Conservation (phyloP, 2,113 vertebrate species). For the Pteruthius melanotis region DNA sequence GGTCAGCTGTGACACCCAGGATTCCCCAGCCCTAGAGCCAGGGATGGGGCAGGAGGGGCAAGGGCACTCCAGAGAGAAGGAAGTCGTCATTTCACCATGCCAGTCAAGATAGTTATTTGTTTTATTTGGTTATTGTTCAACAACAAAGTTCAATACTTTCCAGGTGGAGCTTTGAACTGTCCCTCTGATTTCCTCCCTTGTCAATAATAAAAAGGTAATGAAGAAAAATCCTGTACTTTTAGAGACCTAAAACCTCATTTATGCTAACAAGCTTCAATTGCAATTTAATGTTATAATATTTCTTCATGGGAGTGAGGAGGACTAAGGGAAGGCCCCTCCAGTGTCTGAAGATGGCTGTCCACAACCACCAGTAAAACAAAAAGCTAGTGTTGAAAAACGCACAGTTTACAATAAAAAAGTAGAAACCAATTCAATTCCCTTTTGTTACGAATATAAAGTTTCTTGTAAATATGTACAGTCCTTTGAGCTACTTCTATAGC, state of each 20-base stretch:
- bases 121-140: conserved; percentile 78
- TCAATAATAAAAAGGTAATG: conserved; percentile 76
- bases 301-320: conserved; percentile 71
- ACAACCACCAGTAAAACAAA: conserved; percentile 73
- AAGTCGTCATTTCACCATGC: conserved; percentile 55
- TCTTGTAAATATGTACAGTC: conserved; percentile 87
- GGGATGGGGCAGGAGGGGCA: neutral
- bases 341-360: conserved; percentile 65
- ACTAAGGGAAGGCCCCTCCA: conserved; percentile 52
- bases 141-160: conserved; percentile 70
- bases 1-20: neutral
- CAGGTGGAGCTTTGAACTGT: conserved; percentile 56
- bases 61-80: conserved; percentile 19
- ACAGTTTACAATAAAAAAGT: conserved; percentile 89
- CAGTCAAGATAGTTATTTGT: conserved; percentile 61
- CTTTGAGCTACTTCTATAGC: conserved; percentile 80
- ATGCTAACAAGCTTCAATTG: conserved; percentile 67
- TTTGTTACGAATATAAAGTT: conserved; percentile 87
- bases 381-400: conserved; percentile 79
- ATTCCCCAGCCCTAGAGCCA: neutral
- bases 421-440: conserved; percentile 84
- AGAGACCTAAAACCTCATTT: conserved; percentile 68
- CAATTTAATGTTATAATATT: conserved; percentile 53
- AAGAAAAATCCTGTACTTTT: conserved; percentile 72
- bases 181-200: conserved; percentile 60